These are phyloP conservation scores for Ctenoplectra terminalis DNA, from an alignment of 1,140 invertebrate genomes.

Conservation along the genomic window DNA sequence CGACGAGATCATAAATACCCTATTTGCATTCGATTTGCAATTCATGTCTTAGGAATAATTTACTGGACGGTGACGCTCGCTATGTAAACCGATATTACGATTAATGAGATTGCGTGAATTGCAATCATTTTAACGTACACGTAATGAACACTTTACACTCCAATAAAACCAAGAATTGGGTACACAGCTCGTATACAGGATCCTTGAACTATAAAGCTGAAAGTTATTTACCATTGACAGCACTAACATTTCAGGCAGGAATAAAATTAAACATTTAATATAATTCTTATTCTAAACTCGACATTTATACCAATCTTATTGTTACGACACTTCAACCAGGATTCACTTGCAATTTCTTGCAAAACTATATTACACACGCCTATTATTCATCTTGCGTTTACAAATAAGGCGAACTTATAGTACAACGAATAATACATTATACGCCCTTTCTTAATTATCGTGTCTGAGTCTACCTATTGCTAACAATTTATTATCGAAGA, in stretches of 20 bases:
- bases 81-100: neutral
- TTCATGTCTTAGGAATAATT: neutral
- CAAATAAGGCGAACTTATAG: neutral
- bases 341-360: neutral
- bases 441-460: neutral
- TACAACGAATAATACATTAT: neutral
- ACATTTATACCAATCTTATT: neutral
- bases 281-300: neutral
- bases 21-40: conserved; percentile 8
- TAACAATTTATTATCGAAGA: neutral
- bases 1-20: neutral
- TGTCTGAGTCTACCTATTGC: neutral
- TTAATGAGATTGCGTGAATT: neutral
- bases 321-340: neutral
- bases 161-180: neutral
- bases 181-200: neutral
- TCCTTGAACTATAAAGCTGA: neutral
- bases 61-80: neutral
- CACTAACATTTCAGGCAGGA: neutral
- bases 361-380: neutral
- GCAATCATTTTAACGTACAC: neutral
- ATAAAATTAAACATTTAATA: neutral
- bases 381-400: neutral
- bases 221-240: neutral
- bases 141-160: neutral